phyloP scores from a whole-genome alignment of 2,113 vertebrate species.

The Cinclus mexicanus region DNA sequence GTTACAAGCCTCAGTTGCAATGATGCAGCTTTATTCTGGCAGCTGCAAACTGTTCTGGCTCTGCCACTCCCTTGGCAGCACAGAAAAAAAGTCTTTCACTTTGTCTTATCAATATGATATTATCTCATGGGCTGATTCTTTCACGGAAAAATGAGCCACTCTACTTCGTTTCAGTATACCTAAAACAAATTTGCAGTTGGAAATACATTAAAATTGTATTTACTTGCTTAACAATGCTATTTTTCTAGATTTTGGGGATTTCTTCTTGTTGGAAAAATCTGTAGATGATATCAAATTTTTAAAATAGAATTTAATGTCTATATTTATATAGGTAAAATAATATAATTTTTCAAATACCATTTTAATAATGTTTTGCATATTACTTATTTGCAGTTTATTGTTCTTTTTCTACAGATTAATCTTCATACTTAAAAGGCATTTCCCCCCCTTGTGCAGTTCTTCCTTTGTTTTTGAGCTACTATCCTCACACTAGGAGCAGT shows the following conservation, averaged over 20 bases:
- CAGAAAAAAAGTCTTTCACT: not conserved
- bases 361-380: not conserved
- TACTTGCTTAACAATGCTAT: not conserved
- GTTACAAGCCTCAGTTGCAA: not conserved
- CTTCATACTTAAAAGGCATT: not conserved
- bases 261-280: not conserved
- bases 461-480: not conserved
- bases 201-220: not conserved
- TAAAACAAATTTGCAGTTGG: not conserved
- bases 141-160: not conserved
- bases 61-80: not conserved
- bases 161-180: not conserved
- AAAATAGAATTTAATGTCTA: not conserved
- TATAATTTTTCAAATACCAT: not conserved
- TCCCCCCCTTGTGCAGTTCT: not conserved
- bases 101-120: not conserved
- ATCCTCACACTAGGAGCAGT: not conserved
- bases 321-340: not conserved
- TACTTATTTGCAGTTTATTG: not conserved
- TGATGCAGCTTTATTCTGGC: not conserved
- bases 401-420: not conserved
- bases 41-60: not conserved
- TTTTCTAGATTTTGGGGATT: not conserved
- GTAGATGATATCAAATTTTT: not conserved
- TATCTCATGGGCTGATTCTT: not conserved